Evolutionary conservation across 1,140 invertebrate species (phyloP), one percentile per base, ranked within the genome.

Genomic region (Brachionus calyciflorus): DNA sequence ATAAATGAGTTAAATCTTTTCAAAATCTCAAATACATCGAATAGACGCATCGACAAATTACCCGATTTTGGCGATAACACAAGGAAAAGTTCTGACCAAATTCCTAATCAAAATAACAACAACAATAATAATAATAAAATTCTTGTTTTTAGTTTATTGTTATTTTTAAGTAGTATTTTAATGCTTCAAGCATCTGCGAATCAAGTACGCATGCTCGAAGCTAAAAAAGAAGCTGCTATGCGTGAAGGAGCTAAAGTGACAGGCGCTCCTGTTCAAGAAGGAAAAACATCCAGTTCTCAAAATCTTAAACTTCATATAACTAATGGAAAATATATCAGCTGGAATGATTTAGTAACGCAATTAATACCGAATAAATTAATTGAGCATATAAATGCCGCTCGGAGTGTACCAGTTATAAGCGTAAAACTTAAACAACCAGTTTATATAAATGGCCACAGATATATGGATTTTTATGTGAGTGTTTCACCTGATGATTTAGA

Each of bases 401-500:
- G 33, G 24, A 73, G 41, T 55, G 37, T 46, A 3, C 21, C 17
- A 4, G 46, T 37, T 33, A 46, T 33, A 12, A 55, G 28, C 19
- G 41, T 73, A 12, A 4, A 51, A 10, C 69, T 73, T 14, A 73
- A 73, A 30, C 46, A 49, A 30, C 46, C 46, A 2, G 19, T 73
- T 30, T 30, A 73, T 21, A 19, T 73, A 37, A 55, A 73, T 41
- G 69, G 69, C 37, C 46, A 73, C 12, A 24, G 30, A 37, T 73
- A 55, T 55, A 51, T 51, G 24, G 77, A 41, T 69, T 24, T 77
- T 76, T 46, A 63, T 41, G 75, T 68, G 1, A 44, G 60, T 17
- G 40, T 77, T 28, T 69, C 30, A 9, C 40, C 69, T 14, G 88
- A 90, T 44, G 89, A 90, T 78, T 91, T 96, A 84, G 93, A 96